Evolutionary conservation across 1,140 invertebrate species (phyloP), one percentile per base, ranked within the genome.

Genomic region (Drosophila sulfurigaster): DNA sequence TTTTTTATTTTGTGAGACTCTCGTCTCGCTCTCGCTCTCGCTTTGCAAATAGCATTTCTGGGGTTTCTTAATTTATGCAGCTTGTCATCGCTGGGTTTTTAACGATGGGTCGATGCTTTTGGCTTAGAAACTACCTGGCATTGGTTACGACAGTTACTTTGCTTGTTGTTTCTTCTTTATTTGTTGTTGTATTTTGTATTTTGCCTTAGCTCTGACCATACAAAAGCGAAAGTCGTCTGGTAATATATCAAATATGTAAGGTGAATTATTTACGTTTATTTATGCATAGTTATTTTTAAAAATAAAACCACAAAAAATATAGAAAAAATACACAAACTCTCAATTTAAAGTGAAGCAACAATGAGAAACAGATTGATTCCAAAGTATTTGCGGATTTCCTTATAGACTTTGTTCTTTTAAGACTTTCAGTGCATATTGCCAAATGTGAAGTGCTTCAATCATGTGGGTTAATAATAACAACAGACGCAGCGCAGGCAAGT

Each of bases 211-310:
- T 25, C 16, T 64, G 60, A 70, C 58, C 59, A 71, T 66, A 77
- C 75, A 87, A 87, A 87, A 87, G 82, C 82, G 82, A 87, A 87
- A 87, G 82, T 81, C 67, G 62, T 75, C 67, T 69, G 77, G 81
- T 79, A 82, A 85, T 87, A 86, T 87, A 82, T 71, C 67, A 81
- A 81, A 86, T 65, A 81, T 71, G 70, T 66, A 69, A 63, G 51
- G 59, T 72, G 62, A 72, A 79, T 76, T 79, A 76, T 79, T 69
- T 78, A 76, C 51, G 32, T 78, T 20, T 60, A 73, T 78, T 78
- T 68, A 78, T 78, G 73, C 62, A 66, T 45, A 59, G 20, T 38
- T 16, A 30, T 49, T 51, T 57, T 43, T 13, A 5, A 57, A 52
- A 38, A 67, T 49, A 45, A 30, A 45, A 58, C 38, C 38, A 59